Evolutionary conservation across 2,888 invertebrate genomes (phyloP).

Genomic region (Yponomeuta evonymella): DNA sequence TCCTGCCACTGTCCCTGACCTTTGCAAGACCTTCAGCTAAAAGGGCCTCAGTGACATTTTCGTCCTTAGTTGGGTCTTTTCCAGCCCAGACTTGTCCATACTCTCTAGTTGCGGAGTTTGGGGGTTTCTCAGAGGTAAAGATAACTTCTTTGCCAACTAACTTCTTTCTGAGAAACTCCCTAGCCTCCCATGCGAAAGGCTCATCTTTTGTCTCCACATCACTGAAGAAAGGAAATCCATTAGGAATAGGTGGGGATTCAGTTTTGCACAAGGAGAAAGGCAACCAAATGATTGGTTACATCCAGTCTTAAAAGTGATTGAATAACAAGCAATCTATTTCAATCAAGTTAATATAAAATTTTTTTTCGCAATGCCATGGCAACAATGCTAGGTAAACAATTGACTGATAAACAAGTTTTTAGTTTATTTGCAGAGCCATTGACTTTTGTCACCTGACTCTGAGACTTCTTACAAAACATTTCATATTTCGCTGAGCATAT

Average conservation of each 20-base stretch:
- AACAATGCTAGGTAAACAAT: neutral
- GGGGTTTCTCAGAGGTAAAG: conserved; percentile 89
- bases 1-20: conserved; percentile 79
- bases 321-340: neutral
- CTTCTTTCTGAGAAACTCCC: conserved; percentile 95
- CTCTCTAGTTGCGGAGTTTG: conserved; percentile 86
- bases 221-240: conserved; percentile 39
- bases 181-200: conserved; percentile 98
- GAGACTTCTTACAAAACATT: neutral
- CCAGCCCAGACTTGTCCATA: conserved; percentile 93
- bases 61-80: conserved; percentile 84
- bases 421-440: neutral
- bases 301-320: neutral
- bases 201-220: conserved; percentile 88
- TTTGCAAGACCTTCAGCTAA: conserved; percentile 93
- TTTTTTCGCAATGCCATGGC: neutral
- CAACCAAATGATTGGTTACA: neutral
- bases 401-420: neutral
- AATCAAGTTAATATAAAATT: neutral
- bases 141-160: conserved; percentile 93
- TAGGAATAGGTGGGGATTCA: neutral
- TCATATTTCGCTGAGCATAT: neutral
- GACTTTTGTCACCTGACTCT: neutral
- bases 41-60: conserved; percentile 92
- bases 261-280: neutral